These are phyloP conservation scores for Pseudomugil tenellus DNA, from an alignment of 2,797 vertebrate genomes.

Conservation along the genomic window DNA sequence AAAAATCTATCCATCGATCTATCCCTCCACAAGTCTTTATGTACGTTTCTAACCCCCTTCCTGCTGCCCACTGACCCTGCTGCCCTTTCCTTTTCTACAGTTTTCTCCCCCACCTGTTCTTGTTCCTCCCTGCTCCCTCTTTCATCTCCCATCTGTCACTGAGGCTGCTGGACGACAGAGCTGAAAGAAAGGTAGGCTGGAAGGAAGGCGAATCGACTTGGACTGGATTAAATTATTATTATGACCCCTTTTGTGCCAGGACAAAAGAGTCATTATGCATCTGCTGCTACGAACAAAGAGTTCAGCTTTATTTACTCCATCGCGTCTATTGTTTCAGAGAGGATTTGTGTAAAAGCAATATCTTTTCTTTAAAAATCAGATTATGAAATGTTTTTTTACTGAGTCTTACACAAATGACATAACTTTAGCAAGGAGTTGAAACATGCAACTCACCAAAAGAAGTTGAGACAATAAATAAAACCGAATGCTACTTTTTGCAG, in stretches of 20 bases:
- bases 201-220: slow-evolving; percentile 38
- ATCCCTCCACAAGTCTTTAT: slow-evolving; percentile 57
- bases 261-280: slow-evolving; percentile 61
- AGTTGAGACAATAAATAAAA: background rate
- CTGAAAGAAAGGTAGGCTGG: slow-evolving; percentile 45
- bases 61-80: slow-evolving; percentile 69
- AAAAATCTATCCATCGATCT: slow-evolving; percentile 75
- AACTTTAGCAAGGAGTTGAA: background rate
- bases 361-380: background rate
- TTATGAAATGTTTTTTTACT: background rate
- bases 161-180: slow-evolving; percentile 48
- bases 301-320: slow-evolving; percentile 43
- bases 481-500: background rate
- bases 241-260: slow-evolving; percentile 27
- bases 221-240: slow-evolving; percentile 63
- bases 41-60: slow-evolving; percentile 62
- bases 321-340: slow-evolving; percentile 5
- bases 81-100: slow-evolving; percentile 73
- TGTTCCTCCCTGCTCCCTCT: slow-evolving; percentile 64
- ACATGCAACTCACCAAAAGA: background rate
- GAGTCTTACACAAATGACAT: background rate
- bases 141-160: slow-evolving; percentile 85
- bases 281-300: slow-evolving; percentile 40
- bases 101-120: slow-evolving; percentile 79
- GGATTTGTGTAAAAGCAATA: slow-evolving; percentile 26